Evolutionary conservation across 2,888 invertebrate genomes (phyloP), one percentile per base, ranked within the genome.

Genomic region (Gonocerus acuteangulatus): DNA sequence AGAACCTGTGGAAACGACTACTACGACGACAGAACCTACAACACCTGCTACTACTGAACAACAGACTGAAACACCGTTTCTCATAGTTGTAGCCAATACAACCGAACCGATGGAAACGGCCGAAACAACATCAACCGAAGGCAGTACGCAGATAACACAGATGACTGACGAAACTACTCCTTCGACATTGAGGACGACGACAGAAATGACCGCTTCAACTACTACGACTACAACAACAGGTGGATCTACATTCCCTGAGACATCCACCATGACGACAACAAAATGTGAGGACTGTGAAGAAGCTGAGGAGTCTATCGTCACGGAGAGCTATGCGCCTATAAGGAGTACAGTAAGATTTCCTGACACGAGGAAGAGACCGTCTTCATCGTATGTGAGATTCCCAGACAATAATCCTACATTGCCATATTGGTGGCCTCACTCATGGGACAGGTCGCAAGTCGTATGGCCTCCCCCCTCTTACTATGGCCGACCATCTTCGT

Each of bases 251-350:
- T n/a, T n/a, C n/a, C n/a, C n/a, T n/a, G n/a, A n/a, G n/a, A 15
- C n/a, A 11, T 34, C 27, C 2, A 32, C 57, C 23, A 13, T 16
- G 48, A 48, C 49, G 27, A 45, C 49, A 16, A 27, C 77, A 16
- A 51, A 32, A 21, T 36, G 32, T 21, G 34, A 32, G 6, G 44
- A 39, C 44, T 23, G 22, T 19, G 23, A 44, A 23, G 44, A 44
- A 22, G 22, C 19, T 2, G 44, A 1, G 1, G 56, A 56, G 56
- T 16, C 34, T 2, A 13, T 22, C 15, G 22, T 60, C 48, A 21
- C 54, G 21, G 48, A 39, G 44, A 22, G 47, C 39, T 23, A 21
- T 11, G 4, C 59, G 2, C 61, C 64, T 0, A 57, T 56, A 34
- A 32, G 45, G 18, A 58, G 45, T 36, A 58, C 59, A 2, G 62